A percentile compares a stretch with the other conserved stretches of the same genome.
These are phyloP conservation scores for Emydoidea blandingii DNA, from an alignment of 2,797 vertebrate species.

Conservation along the genomic window DNA sequence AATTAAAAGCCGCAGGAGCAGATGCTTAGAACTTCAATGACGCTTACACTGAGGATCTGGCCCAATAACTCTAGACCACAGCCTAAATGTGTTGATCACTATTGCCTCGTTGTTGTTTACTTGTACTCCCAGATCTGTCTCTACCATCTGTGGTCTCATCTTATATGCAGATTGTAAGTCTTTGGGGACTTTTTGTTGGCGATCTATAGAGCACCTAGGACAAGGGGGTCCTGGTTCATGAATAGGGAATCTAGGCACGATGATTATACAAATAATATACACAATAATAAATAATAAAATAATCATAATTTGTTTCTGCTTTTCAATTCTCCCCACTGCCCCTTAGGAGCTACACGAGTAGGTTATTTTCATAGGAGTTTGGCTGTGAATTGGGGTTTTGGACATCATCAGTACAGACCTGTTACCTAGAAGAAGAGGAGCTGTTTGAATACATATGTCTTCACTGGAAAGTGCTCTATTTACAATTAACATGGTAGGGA, in stretches of 20 bases:
- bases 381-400: not conserved
- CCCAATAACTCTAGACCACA: not conserved
- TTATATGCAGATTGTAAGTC: not conserved
- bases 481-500: not conserved
- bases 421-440: not conserved
- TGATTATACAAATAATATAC: not conserved
- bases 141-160: not conserved
- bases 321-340: not conserved
- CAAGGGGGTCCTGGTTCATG: not conserved
- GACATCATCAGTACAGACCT: not conserved
- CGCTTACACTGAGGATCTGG: not conserved
- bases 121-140: not conserved
- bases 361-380: not conserved
- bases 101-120: not conserved
- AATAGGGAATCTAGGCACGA: not conserved
- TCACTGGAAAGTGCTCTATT: not conserved
- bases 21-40: not conserved
- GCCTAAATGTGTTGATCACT: not conserved
- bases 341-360: not conserved
- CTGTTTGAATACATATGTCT: not conserved
- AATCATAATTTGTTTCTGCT: not conserved
- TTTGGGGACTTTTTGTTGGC: not conserved
- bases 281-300: not conserved
- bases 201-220: not conserved
- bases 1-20: not conserved